Evolutionary conservation across 2,797 vertebrate species (phyloP).

Genomic region (Megalops cyprinoides): DNA sequence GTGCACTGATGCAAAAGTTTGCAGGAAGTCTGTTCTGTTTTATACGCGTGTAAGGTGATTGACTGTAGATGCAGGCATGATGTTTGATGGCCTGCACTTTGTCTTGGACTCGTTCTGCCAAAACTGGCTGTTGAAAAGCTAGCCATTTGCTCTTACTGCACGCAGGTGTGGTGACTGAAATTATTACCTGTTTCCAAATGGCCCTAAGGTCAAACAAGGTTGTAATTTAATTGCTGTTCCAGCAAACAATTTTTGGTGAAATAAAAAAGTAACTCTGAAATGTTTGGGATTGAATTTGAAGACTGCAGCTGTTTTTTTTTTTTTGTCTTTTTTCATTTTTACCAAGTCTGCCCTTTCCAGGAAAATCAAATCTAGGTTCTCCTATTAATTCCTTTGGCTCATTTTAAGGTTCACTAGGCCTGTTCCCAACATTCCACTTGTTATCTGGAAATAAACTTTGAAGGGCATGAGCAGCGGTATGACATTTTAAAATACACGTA

Average conservation of each 20-base stretch:
- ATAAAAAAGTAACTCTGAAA: not conserved
- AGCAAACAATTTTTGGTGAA: too few species aligned
- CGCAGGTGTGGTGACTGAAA: not conserved
- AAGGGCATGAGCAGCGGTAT: conserved; percentile 2
- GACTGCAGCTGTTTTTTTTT: too few species aligned
- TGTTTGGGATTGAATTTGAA: not conserved
- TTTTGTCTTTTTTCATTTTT: too few species aligned
- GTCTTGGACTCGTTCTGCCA: not conserved
- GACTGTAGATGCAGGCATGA: not conserved
- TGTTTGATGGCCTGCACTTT: not conserved
- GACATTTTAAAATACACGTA: conserved; percentile 7
- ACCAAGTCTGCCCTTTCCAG: conserved; percentile 22
- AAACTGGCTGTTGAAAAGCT: not conserved
- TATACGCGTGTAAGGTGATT: too few species aligned
- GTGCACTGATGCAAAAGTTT: not conserved
- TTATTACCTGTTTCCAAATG: not conserved
- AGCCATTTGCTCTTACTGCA: not conserved
- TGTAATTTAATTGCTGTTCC: too few species aligned
- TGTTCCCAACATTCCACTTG: conserved; percentile 24
- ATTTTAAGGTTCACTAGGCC: conserved; percentile 35
- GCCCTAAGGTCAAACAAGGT: too few species aligned
- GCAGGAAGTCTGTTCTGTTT: not conserved
- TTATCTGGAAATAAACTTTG: not conserved
- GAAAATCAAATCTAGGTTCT: conserved; percentile 40
- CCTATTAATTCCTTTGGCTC: conserved; percentile 30